phyloP scores from a whole-genome alignment of 2,888 invertebrate species.

The Tetragonisca angustula region DNA sequence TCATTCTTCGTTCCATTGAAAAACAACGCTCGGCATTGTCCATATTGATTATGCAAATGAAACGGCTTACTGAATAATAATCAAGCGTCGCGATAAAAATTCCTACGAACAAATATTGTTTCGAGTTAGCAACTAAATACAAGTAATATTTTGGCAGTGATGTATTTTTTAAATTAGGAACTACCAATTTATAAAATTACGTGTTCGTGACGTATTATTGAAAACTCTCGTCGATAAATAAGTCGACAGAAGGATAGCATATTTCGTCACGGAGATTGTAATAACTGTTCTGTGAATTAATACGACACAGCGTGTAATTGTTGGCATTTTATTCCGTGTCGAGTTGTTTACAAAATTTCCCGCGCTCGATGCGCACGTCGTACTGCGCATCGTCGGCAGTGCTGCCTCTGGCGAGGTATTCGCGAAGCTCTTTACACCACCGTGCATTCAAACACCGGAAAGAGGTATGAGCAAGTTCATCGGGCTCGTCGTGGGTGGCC shows the following conservation, averaged over 20 bases:
- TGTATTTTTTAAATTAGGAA: not conserved
- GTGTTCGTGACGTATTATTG: not conserved
- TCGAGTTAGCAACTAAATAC: not conserved
- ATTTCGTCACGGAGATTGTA: not conserved
- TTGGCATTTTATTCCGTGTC: not conserved
- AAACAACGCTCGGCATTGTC: not conserved
- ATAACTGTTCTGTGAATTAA: not conserved
- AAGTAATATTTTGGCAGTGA: not conserved
- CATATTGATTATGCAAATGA: constrained; percentile 53
- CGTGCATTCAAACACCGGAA: constrained; percentile 64
- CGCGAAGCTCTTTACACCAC: constrained; percentile 31
- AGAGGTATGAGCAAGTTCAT: constrained; percentile 58
- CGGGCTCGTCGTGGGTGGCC: constrained; percentile 78
- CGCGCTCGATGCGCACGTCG: not conserved
- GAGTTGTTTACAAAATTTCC: not conserved
- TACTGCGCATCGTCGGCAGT: not conserved
- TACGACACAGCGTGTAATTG: not conserved
- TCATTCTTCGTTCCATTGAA: not conserved
- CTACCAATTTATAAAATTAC: not conserved
- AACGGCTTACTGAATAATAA: constrained; percentile 43
- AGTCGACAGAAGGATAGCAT: no score
- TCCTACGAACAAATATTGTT: not conserved
- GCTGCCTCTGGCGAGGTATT: constrained; percentile 55
- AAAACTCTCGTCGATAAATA: no score
- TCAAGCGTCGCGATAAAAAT: not conserved